These are phyloP conservation scores for Drosophila sucinea DNA, from an alignment of 1,140 invertebrate species.

Conservation along the genomic window DNA sequence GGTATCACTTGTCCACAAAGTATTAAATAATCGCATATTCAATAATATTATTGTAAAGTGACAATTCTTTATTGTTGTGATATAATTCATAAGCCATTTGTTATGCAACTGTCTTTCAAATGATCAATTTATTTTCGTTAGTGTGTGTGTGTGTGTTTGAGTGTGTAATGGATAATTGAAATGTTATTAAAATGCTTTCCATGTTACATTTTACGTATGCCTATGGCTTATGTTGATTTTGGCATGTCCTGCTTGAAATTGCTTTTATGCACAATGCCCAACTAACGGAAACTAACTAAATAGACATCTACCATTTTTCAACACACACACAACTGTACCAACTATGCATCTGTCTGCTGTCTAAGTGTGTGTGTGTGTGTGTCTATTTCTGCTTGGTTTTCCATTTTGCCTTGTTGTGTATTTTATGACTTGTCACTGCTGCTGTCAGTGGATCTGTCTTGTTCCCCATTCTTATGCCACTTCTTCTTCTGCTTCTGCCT, in stretches of 20 bases:
- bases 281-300: slow-evolving; percentile 49
- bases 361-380: slow-evolving; percentile 31
- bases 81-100: slow-evolving; percentile 71
- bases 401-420: slow-evolving; percentile 46
- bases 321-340: slow-evolving; percentile 62
- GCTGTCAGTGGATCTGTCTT: slow-evolving; percentile 54
- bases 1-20: no score
- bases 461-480: slow-evolving; percentile 1
- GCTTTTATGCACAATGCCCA: slow-evolving; percentile 52
- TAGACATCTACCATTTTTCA: slow-evolving; percentile 63
- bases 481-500: slow-evolving; percentile 8
- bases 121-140: slow-evolving; percentile 39
- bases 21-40: background rate
- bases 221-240: slow-evolving; percentile 1
- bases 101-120: slow-evolving; percentile 7
- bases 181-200: slow-evolving; percentile 57
- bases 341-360: slow-evolving; percentile 36
- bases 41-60: slow-evolving; percentile 3
- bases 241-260: slow-evolving; percentile 48
- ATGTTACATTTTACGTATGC: slow-evolving; percentile 26
- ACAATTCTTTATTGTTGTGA: slow-evolving; percentile 33
- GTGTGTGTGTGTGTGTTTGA: background rate
- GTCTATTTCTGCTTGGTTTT: slow-evolving; percentile 41
- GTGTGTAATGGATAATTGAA: slow-evolving; percentile 26
- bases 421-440: slow-evolving; percentile 69